phyloP scores from a whole-genome alignment of 1,140 invertebrate species.

The Whitmania pigra region DNA sequence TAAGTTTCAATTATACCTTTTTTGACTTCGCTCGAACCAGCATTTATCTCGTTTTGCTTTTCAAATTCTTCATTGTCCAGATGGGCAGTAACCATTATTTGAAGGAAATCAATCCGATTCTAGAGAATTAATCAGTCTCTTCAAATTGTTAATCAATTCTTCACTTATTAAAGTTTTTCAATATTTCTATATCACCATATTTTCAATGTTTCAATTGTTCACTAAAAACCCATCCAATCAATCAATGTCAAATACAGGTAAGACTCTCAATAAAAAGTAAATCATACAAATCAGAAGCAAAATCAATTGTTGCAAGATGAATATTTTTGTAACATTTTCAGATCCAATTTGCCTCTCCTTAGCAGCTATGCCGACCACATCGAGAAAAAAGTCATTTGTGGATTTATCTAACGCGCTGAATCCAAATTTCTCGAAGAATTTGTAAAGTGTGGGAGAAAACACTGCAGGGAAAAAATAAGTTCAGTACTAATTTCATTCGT shows the following conservation, averaged over 20 bases:
- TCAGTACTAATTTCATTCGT: not conserved
- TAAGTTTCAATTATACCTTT: not conserved
- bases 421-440: constrained; percentile 5
- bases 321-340: not conserved
- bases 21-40: not conserved
- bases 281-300: too few species aligned
- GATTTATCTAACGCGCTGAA: constrained; percentile 5
- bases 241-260: too few species aligned
- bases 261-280: too few species aligned
- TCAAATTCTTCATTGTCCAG: constrained; percentile 18
- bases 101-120: constrained; percentile 27
- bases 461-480: constrained; percentile 6
- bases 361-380: constrained; percentile 6
- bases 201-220: too few species aligned
- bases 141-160: too few species aligned
- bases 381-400: not conserved
- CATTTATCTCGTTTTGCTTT: constrained; percentile 10
- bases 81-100: constrained; percentile 27
- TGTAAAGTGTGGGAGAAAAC: constrained; percentile 2
- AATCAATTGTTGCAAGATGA: not conserved
- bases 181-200: too few species aligned
- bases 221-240: too few species aligned
- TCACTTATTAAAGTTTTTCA: too few species aligned
- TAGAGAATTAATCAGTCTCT: too few species aligned
- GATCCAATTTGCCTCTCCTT: not conserved